phyloP scores from a whole-genome alignment of 1,140 invertebrate species.

The Drosophila fuyamai region DNA sequence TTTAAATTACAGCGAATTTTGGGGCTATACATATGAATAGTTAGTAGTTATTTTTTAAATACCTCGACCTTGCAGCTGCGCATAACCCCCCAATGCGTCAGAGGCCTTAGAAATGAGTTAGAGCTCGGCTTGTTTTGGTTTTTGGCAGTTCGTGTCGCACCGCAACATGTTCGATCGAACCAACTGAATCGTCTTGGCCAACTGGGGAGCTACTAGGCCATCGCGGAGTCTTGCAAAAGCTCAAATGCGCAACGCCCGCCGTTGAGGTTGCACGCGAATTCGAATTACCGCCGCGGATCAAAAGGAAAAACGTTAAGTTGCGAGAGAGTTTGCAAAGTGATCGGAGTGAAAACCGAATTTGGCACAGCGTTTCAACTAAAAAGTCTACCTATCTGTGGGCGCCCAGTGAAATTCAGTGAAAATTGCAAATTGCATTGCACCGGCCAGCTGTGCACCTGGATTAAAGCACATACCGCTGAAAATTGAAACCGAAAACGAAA shows the following conservation, averaged over 20 bases:
- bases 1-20: neutral
- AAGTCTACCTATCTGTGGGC: conserved; percentile 13
- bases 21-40: neutral
- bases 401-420: conserved; percentile 65
- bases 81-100: conserved; percentile 31
- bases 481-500: conserved; percentile 15
- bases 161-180: conserved; percentile 61
- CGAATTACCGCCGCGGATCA: conserved; percentile 46
- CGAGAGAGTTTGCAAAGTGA: conserved; percentile 57
- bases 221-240: conserved; percentile 36
- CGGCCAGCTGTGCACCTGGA: conserved; percentile 64
- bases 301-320: neutral
- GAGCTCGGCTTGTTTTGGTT: conserved; percentile 28
- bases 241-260: conserved; percentile 67
- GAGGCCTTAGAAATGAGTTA: conserved; percentile 13
- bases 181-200: neutral
- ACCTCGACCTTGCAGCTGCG: conserved; percentile 9
- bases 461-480: conserved; percentile 63
- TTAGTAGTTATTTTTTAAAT: neutral
- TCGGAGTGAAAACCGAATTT: conserved; percentile 77
- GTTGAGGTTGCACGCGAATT: conserved; percentile 78
- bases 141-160: conserved; percentile 21
- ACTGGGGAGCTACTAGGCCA: conserved; percentile 32
- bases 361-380: conserved; percentile 24
- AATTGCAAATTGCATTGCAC: conserved; percentile 66